These are phyloP conservation scores for Anoplolepis gracilipes DNA, from an alignment of 1,140 invertebrate species.

Conservation along the genomic window DNA sequence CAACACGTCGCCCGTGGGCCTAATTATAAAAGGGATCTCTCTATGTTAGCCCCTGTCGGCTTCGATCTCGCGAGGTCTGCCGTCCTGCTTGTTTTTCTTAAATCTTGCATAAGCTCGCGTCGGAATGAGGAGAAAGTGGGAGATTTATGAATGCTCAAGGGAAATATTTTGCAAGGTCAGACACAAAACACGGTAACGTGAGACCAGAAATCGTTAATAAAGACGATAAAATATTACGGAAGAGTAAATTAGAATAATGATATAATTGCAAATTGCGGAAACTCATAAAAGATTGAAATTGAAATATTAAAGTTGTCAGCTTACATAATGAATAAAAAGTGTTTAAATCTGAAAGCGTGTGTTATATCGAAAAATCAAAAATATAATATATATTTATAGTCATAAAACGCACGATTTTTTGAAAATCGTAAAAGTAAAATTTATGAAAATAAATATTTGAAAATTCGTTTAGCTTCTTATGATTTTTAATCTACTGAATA, in stretches of 20 bases:
- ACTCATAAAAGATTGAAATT: background rate
- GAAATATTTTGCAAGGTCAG: conserved; percentile 17
- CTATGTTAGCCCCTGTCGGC: conserved; percentile 47
- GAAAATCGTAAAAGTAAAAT: background rate
- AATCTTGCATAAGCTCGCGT: conserved; percentile 38
- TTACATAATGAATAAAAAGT: background rate
- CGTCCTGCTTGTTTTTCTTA: conserved; percentile 15
- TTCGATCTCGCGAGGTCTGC: conserved; percentile 27
- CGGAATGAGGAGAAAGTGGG: background rate
- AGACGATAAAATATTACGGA: background rate
- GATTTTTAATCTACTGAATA: background rate
- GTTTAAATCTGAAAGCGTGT: background rate
- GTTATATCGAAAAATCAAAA: background rate
- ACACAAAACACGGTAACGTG: background rate
- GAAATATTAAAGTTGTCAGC: background rate
- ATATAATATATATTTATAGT: background rate
- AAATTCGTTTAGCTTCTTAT: background rate
- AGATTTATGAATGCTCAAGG: conserved; percentile 32
- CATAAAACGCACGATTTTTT: background rate
- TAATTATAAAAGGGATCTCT: conserved; percentile 83
- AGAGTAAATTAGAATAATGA: background rate
- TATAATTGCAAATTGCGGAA: background rate
- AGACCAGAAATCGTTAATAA: conserved; percentile 32
- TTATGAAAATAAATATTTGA: background rate
- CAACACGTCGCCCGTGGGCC: conserved; percentile 82